Base-by-base conservation (phyloP, 2,888 invertebrate species). In the Conomelus anceps region DNA sequence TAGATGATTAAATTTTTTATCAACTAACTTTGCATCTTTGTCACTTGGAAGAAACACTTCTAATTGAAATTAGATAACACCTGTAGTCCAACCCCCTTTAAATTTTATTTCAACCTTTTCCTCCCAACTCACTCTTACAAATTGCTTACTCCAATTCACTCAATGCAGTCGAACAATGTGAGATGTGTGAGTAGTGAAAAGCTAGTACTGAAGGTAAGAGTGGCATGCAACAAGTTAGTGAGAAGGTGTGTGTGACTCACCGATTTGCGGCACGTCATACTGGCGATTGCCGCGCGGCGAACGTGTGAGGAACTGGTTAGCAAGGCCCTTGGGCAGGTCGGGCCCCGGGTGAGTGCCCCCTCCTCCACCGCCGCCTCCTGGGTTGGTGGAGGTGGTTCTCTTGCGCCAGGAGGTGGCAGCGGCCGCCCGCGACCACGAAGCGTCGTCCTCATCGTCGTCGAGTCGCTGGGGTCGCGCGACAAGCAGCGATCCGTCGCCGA, bases 251-350 rank as follows among this genome's bases (percentile, higher is more conserved):
- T 20, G 63, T 3, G 1, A 95, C 95, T 95, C 92, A 97, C 97
- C 97, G 93, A 97, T 97, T 94, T 97, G 97, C 92, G 97, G 97
- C 91, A 97, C 97, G 94, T 97, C 97, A 94, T 97, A 97, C 92
- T 96, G 96, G 92, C 96, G 94, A 93, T 95, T 96, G 91, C 96
- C 96, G 92, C 97, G 95, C 90, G 96, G 95, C 90, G 96, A 96
- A 92, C 97, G 95, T 92, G 96, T 94, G 96, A 97, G 96, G 94
- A 97, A 95, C 93, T 97, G 97, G n/a, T 89, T 86, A 17, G 86
- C 86, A 11, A 86, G 29, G 11, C 86, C 86, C n/a, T 24, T 86
- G 22, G 86, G 86, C 24, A 86, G 86, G 9, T 86, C 26, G 4
- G 85, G 26, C n/a, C 26, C 23, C 11, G 22, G 22, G 7, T 22